Conservation (phyloP, 2,888 invertebrate genomes). For the Drosophila glabriapex region DNA sequence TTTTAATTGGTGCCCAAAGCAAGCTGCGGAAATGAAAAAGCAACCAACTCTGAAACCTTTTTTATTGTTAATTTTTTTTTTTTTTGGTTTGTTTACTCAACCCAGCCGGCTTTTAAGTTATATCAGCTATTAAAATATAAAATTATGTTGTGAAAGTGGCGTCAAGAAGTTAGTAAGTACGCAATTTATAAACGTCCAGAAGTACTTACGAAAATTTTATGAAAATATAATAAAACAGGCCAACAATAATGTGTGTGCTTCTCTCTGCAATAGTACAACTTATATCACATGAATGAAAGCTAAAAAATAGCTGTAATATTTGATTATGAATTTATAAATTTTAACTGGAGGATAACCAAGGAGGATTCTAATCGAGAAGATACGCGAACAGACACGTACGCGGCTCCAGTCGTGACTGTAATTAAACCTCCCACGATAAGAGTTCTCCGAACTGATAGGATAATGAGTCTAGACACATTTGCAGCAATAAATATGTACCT, state of each 20-base stretch:
- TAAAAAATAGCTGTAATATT: background rate
- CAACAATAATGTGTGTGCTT: background rate
- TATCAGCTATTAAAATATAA: constrained; percentile 66
- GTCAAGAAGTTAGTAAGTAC: constrained; percentile 35
- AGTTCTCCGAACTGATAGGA: too few relatives aligned
- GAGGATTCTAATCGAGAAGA: too few relatives aligned
- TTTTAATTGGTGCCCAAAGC: constrained; percentile 75
- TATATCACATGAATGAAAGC: background rate
- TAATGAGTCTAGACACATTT: too few relatives aligned
- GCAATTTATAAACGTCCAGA: constrained; percentile 44
- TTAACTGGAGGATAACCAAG: too few relatives aligned
- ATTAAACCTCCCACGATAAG: too few relatives aligned
- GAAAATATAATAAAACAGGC: constrained; percentile 4
- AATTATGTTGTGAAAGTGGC: constrained; percentile 47
- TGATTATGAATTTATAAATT: background rate
- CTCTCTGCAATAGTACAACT: background rate
- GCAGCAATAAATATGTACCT: too few relatives aligned
- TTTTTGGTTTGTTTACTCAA: background rate
- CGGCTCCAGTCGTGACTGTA: too few relatives aligned
- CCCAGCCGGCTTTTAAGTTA: constrained; percentile 46
- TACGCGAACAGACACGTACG: too few relatives aligned
- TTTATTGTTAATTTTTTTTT: constrained; percentile 3
- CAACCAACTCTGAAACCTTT: constrained; percentile 50
- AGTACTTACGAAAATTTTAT: constrained; percentile 3
- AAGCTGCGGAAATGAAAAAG: constrained; percentile 62